Evolutionary conservation across 1,140 invertebrate species (phyloP).

Genomic region (Augochlora pura): DNA sequence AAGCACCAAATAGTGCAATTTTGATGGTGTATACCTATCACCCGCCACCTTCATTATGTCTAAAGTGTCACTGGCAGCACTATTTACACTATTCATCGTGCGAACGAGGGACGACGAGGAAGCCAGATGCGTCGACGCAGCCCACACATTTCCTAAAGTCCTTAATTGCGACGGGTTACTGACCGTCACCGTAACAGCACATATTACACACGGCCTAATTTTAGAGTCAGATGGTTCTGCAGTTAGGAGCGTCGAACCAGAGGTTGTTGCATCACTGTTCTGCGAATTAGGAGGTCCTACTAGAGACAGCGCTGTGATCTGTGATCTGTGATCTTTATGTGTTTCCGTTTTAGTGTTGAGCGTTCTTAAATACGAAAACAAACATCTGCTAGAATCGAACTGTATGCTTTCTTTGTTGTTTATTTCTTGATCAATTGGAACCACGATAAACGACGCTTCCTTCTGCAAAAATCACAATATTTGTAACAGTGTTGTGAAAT

Average conservation of each 20-base stretch:
- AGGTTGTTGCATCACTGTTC: slow-evolving; percentile 60
- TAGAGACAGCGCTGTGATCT: slow-evolving; percentile 80
- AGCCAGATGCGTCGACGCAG: slow-evolving; percentile 72
- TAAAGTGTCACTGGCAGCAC: slow-evolving; percentile 79
- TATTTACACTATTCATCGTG: slow-evolving; percentile 84
- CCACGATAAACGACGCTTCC: slow-evolving; percentile 75
- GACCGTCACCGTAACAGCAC: slow-evolving; percentile 75
- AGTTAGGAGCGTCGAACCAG: slow-evolving; percentile 49
- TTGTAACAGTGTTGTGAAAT: background rate
- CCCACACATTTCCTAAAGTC: slow-evolving; percentile 78
- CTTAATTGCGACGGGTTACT: slow-evolving; percentile 69
- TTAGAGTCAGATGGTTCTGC: slow-evolving; percentile 53
- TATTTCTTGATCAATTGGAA: slow-evolving; percentile 70
- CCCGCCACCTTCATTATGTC: slow-evolving; percentile 79
- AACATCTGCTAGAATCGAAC: slow-evolving; percentile 72
- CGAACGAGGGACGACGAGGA: slow-evolving; percentile 81
- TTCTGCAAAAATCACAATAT: slow-evolving; percentile 55
- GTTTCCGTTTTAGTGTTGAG: slow-evolving; percentile 70
- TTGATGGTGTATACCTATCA: slow-evolving; percentile 66
- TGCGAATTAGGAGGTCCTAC: slow-evolving; percentile 71
- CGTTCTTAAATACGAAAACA: slow-evolving; percentile 70
- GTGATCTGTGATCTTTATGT: too few species aligned
- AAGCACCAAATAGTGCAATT: slow-evolving; percentile 80
- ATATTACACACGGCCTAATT: slow-evolving; percentile 77
- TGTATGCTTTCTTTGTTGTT: slow-evolving; percentile 75